Conservation (phyloP, 2,797 vertebrate species). For the Steatocranus sp. region DNA sequence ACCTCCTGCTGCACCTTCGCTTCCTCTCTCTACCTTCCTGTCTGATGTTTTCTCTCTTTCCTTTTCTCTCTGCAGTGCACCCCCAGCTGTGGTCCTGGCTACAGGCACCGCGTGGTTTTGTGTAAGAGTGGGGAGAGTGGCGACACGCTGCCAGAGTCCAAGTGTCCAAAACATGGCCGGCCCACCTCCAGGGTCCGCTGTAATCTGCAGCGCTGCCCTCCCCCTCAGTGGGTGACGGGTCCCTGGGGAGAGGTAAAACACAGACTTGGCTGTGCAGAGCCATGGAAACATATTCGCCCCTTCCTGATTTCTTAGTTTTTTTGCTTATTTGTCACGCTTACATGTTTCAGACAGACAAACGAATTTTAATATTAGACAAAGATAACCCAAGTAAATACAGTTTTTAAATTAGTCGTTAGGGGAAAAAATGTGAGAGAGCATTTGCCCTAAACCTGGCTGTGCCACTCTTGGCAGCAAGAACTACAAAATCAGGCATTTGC, state of each 20-base stretch:
- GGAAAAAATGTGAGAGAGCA: fast-evolving
- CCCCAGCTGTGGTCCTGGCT: constrained; percentile 91
- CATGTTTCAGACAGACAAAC: not conserved
- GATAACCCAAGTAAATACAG: not conserved
- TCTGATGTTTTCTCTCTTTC: not conserved
- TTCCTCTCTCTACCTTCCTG: not conserved
- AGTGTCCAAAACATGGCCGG: constrained; percentile 81
- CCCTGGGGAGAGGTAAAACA: constrained; percentile 91
- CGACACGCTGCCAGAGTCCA: constrained; percentile 77
- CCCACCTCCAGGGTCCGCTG: constrained; percentile 93
- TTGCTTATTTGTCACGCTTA: not conserved
- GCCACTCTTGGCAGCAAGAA: not conserved
- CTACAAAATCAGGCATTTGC: not conserved
- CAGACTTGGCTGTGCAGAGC: not conserved
- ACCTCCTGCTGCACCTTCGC: constrained; percentile 24
- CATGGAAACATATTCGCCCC: not conserved
- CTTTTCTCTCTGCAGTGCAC: constrained; percentile 80
- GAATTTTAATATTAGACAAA: not conserved
- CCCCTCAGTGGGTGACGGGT: constrained; percentile 87
- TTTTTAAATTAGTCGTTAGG: not conserved
- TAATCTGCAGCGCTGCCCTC: constrained; percentile 93
- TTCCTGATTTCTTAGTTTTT: fast-evolving
- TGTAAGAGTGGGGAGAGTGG: constrained; percentile 91
- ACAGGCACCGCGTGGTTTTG: constrained; percentile 89
- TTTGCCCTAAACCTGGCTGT: not conserved